Evolutionary conservation across 2,888 invertebrate species (phyloP).

Genomic region (Orthosia gothica): DNA sequence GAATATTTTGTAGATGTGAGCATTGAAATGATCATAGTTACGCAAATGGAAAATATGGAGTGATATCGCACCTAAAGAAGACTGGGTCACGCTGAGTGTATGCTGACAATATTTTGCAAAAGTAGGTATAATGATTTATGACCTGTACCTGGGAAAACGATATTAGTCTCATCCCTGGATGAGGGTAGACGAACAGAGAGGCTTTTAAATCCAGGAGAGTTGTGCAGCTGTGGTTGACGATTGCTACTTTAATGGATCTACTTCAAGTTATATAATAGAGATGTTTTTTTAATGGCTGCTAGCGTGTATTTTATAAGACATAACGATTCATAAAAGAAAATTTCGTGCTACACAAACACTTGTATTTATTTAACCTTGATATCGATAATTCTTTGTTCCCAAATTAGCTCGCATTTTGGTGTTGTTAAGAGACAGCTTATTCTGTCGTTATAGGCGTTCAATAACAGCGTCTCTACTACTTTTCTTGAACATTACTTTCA

Average conservation of each 20-base stretch:
- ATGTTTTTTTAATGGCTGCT: neutral
- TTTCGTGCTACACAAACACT: neutral
- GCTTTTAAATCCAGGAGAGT: too few relatives aligned
- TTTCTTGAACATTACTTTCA: too few relatives aligned
- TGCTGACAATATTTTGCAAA: neutral
- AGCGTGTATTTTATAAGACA: neutral
- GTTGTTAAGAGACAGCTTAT: neutral
- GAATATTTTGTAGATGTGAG: constrained; percentile 39
- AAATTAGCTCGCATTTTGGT: neutral
- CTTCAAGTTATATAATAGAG: neutral
- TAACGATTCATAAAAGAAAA: neutral
- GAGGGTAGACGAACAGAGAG: too few relatives aligned
- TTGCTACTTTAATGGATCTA: neutral
- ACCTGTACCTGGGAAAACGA: neutral
- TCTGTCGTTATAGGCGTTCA: neutral
- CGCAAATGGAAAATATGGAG: constrained; percentile 33
- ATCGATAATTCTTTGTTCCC: neutral
- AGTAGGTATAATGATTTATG: neutral
- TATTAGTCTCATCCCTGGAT: too few relatives aligned
- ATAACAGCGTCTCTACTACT: neutral
- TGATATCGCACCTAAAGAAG: constrained; percentile 1
- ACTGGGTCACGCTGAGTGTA: neutral
- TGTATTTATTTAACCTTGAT: constrained; percentile 7
- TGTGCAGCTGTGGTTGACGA: too few relatives aligned
- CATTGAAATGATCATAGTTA: constrained; percentile 31